Evolutionary conservation across 2,888 invertebrate species (phyloP).

Genomic region (Rhingia rostrata): DNA sequence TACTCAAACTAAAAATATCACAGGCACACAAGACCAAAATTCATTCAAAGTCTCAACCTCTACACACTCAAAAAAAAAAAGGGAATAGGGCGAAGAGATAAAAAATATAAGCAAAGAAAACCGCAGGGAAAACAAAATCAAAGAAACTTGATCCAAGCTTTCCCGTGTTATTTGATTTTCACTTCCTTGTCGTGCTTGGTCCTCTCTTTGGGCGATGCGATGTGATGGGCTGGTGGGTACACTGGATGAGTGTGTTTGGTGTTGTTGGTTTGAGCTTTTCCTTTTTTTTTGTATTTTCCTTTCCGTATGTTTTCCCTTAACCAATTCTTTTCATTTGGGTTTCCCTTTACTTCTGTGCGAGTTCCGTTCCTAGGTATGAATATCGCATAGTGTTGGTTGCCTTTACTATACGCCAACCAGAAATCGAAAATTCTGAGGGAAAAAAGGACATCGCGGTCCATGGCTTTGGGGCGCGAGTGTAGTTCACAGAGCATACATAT

Average conservation of each 20-base stretch:
- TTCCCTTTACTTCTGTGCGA: constrained; percentile 39
- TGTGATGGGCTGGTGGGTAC: not conserved
- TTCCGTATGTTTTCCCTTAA: constrained; percentile 58
- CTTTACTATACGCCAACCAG: not conserved
- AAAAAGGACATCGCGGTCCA: constrained; percentile 47
- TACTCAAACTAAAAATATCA: constrained; percentile 70
- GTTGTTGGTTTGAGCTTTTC: constrained; percentile 40
- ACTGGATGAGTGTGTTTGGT: not conserved
- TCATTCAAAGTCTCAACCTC: constrained; percentile 66
- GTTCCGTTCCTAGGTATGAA: constrained; percentile 16
- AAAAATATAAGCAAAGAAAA: constrained; percentile 66
- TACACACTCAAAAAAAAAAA: constrained; percentile 16
- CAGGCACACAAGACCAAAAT: constrained; percentile 62
- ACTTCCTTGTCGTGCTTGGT: constrained; percentile 59
- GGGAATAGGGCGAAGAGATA: constrained; percentile 19
- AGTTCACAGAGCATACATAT: constrained; percentile 15
- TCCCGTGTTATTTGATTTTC: constrained; percentile 76
- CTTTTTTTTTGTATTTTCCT: constrained; percentile 25
- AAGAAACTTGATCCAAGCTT: constrained; percentile 77
- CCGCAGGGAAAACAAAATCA: constrained; percentile 76
- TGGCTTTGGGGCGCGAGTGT: constrained; percentile 39
- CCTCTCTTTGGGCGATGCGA: not conserved
- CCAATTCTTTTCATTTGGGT: constrained; percentile 55
- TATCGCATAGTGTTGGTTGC: constrained; percentile 29
- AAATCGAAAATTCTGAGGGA: not conserved